phyloP scores from a whole-genome alignment of 2,888 invertebrate genomes.

The Nowickia ferox region DNA sequence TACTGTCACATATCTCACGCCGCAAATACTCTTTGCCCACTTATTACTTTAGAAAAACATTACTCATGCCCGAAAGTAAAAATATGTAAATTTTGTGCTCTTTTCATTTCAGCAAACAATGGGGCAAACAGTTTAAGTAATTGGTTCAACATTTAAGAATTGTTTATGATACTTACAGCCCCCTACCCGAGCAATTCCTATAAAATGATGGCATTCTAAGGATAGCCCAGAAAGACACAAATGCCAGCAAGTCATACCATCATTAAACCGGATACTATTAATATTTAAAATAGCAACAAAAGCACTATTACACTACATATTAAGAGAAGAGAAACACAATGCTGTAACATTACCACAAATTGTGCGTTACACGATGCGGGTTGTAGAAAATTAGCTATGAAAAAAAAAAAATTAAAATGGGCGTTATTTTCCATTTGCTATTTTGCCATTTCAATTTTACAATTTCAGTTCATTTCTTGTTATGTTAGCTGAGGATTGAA shows the following conservation, averaged over 20 bases:
- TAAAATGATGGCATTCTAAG: slow-evolving; percentile 14
- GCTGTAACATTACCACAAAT: slow-evolving; percentile 66
- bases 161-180: slow-evolving; percentile 76
- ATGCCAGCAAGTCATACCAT: slow-evolving; percentile 27
- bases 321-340: slow-evolving; percentile 42
- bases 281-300: slow-evolving; percentile 29
- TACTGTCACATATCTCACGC: background rate
- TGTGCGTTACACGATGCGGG: slow-evolving; percentile 61
- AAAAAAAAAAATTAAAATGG: slow-evolving; percentile 44
- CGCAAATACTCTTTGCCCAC: background rate
- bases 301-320: slow-evolving; percentile 44
- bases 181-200: background rate
- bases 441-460: slow-evolving; percentile 37
- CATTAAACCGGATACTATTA: slow-evolving; percentile 59
- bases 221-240: slow-evolving; percentile 15
- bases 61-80: slow-evolving; percentile 72
- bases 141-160: slow-evolving; percentile 83
- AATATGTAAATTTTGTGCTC: slow-evolving; percentile 82
- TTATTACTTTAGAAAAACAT: slow-evolving; percentile 21
- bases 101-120: slow-evolving; percentile 77
- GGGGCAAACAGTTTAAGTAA: slow-evolving; percentile 83
- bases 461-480: slow-evolving; percentile 60
- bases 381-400: slow-evolving; percentile 71
- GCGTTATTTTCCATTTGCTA: slow-evolving; percentile 55
- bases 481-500: slow-evolving; percentile 62